Conservation (phyloP, 1,140 invertebrate species). For the Aleiodes sp. region DNA sequence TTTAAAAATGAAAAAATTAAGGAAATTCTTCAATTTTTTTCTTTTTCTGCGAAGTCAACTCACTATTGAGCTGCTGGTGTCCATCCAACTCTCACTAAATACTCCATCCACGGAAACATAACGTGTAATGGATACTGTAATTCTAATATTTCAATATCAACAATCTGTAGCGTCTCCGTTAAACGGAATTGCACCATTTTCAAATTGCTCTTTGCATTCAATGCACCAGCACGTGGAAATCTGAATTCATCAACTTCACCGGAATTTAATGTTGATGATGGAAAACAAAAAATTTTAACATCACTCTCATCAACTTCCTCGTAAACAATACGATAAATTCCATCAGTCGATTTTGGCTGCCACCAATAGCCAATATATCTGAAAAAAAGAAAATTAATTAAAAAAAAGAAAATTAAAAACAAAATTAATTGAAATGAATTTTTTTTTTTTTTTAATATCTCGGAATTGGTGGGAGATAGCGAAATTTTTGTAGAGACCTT, state of each 20-base stretch:
- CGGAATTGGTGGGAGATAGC: too few species aligned
- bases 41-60: constrained; percentile 63
- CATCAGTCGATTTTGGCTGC: constrained; percentile 83
- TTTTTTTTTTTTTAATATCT: too few species aligned
- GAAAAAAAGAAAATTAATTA: constrained; percentile 24
- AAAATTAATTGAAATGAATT: too few species aligned
- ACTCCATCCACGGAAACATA: constrained; percentile 92
- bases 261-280: constrained; percentile 78
- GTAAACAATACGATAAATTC: constrained; percentile 89
- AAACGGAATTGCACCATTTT: constrained; percentile 89
- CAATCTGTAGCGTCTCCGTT: constrained; percentile 72
- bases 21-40: constrained; percentile 8
- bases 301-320: constrained; percentile 96
- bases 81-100: constrained; percentile 93
- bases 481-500: too few species aligned
- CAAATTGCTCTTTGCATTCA: constrained; percentile 89
- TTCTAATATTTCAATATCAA: constrained; percentile 75
- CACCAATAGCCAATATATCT: constrained; percentile 98
- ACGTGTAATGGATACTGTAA: constrained; percentile 77
- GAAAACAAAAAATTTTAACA: constrained; percentile 91
- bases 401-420: too few species aligned
- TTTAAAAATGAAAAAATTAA: too few species aligned
- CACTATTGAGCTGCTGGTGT: constrained; percentile 87
- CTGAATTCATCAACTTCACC: constrained; percentile 90
- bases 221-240: constrained; percentile 90